A percentile compares a stretch with the other conserved stretches of the same genome.
These are phyloP conservation scores for Albula glossodonta DNA, from an alignment of 2,113 vertebrate species.

Conservation along the genomic window DNA sequence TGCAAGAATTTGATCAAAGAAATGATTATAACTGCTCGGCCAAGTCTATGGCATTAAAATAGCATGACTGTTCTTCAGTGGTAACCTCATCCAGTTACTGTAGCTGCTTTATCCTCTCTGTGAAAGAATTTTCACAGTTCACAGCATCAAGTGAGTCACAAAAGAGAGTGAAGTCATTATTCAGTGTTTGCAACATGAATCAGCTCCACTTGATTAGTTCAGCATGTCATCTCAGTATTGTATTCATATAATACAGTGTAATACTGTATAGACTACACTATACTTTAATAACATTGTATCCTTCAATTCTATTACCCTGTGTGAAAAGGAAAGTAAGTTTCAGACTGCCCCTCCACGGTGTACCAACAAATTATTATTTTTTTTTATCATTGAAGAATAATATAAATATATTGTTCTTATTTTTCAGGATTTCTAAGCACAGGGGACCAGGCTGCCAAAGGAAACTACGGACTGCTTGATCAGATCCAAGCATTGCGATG, in stretches of 20 bases:
- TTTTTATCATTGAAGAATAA: background rate
- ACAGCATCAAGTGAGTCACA: background rate
- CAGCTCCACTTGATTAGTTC: background rate
- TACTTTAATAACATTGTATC: background rate
- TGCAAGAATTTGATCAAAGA: too few relatives aligned
- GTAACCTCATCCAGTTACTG: too few relatives aligned
- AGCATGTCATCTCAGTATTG: background rate
- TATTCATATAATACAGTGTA: background rate
- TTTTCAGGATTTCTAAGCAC: conserved; percentile 91
- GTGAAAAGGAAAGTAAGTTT: too few relatives aligned
- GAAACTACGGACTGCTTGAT: conserved; percentile 94
- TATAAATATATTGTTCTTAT: conserved; percentile 25
- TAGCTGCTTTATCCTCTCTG: too few relatives aligned
- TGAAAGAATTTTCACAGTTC: background rate
- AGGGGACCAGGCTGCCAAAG: conserved; percentile 94
- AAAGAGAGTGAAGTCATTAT: background rate
- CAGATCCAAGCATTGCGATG: conserved; percentile 95
- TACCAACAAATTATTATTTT: background rate
- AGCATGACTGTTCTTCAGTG: too few relatives aligned
- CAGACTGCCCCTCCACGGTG: background rate
- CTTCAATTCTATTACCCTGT: too few relatives aligned
- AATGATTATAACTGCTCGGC: too few relatives aligned
- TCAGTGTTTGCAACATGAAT: background rate
- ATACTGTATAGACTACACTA: background rate
- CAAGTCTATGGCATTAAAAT: too few relatives aligned